Base-by-base conservation (phyloP, 2,888 invertebrate genomes). In the Sphaerophoria taeniata region DNA sequence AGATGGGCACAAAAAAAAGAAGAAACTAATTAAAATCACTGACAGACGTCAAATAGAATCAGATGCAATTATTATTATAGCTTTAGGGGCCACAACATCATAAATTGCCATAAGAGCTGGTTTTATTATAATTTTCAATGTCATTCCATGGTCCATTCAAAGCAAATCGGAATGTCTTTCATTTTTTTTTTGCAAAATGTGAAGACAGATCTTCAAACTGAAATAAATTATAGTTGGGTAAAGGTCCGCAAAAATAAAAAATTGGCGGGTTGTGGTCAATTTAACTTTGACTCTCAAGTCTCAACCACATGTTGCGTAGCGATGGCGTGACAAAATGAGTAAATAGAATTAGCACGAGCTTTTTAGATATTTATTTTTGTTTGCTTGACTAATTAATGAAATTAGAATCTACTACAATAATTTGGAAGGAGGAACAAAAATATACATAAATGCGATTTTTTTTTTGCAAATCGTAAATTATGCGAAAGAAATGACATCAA, bases 91-190 rank as follows among this genome's bases (percentile, higher is more conserved):
- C 14, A 53, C n/a, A 60, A 31, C 65, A 49, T 36, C 53, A 53
- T 12, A 36, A 65, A 51, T 67, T 53, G 67, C 39, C 53, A 39
- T 39, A 53, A 67, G 67, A 53, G 51, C 51, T 51, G 49, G 36
- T 49, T 67, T 61, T 56, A 12, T 39, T 53, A 31, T 39, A 67
- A 53, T 53, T 67, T 67, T 67, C 51, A 67, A 67, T 67, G 67
- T 67, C 67, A 67, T 39, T 49, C 39, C 39, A 49, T 65, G 63
- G 70, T 79, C 78, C 75, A 75, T 74, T 61, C 75, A 47, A 12
- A 58, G 7, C 75, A 47, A 12, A 58, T 6, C 53, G 45, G 33
- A 34, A 34, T 58, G 24, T 76, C 60, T 78, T 69, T 73, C 31
- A 78, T 69, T 82, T 69, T 34, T 56, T 63, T 24, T 24, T 24